Conservation (phyloP, 2,888 invertebrate species). For the Papilio protenor region DNA sequence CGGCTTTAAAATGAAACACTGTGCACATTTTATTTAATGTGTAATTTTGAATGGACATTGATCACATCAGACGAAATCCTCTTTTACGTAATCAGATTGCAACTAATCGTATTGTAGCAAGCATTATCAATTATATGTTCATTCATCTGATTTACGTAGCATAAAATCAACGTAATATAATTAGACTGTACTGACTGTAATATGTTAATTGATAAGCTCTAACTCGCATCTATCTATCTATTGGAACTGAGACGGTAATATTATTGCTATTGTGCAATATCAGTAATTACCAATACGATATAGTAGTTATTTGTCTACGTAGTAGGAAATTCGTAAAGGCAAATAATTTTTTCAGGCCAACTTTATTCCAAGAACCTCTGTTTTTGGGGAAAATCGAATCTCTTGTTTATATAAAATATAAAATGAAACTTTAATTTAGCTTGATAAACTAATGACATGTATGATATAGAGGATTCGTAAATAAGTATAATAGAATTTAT, state of each 20-base stretch:
- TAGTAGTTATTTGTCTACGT: too few relatives aligned
- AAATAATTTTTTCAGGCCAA: too few relatives aligned
- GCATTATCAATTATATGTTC: not conserved
- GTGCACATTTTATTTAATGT: not conserved
- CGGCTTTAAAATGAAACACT: not conserved
- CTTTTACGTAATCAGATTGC: not conserved
- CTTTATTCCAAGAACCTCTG: too few relatives aligned
- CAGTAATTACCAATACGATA: not conserved
- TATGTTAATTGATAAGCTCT: constrained; percentile 5
- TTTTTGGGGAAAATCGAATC: too few relatives aligned
- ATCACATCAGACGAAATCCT: not conserved
- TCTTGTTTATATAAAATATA: too few relatives aligned
- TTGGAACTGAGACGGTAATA: not conserved
- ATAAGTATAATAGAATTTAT: too few relatives aligned
- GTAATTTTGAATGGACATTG: too few relatives aligned
- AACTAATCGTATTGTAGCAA: not conserved
- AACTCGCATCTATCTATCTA: not conserved
- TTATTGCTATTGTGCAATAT: not conserved
- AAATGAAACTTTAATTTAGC: too few relatives aligned
- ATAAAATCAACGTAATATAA: constrained; percentile 9
- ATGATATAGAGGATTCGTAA: too few relatives aligned
- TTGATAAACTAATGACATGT: too few relatives aligned
- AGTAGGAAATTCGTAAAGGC: too few relatives aligned
- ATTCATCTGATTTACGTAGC: constrained; percentile 3
- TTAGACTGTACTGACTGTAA: constrained; percentile 5